These are phyloP conservation scores for Bombus sylvicola DNA, from an alignment of 1,140 invertebrate species.

Conservation along the genomic window DNA sequence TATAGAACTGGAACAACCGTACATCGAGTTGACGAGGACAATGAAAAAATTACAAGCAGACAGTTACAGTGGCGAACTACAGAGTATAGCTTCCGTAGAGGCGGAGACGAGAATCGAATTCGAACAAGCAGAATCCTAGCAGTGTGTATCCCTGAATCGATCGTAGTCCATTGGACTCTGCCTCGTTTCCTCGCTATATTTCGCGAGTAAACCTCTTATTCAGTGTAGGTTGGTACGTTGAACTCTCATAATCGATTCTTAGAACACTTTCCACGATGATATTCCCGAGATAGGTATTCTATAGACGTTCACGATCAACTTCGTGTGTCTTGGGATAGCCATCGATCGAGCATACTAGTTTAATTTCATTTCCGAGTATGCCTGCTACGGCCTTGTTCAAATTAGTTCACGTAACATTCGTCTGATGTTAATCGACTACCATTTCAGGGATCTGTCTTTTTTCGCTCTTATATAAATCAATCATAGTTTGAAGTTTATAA, in stretches of 20 bases:
- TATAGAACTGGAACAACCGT: not conserved
- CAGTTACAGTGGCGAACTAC: not conserved
- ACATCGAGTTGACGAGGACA: not conserved
- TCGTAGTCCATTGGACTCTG: not conserved
- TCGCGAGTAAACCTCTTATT: not conserved
- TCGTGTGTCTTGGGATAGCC: too few relatives aligned
- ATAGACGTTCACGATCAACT: not conserved
- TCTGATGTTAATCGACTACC: too few relatives aligned
- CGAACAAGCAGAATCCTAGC: not conserved
- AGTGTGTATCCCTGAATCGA: not conserved
- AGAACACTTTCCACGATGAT: constrained; percentile 31
- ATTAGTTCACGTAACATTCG: not conserved
- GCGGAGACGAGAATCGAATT: not conserved
- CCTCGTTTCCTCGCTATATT: constrained; percentile 6
- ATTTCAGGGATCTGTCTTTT: too few relatives aligned
- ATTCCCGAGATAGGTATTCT: constrained; percentile 4
- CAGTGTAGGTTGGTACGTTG: constrained; percentile 13
- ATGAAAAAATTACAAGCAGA: constrained; percentile 18
- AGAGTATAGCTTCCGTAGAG: not conserved
- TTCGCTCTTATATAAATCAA: too few relatives aligned
- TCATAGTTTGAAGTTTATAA: not conserved
- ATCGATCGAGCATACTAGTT: too few relatives aligned
- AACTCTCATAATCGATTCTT: constrained; percentile 41
- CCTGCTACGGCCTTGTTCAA: too few relatives aligned
- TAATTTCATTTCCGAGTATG: too few relatives aligned